These are phyloP conservation scores for Iphiclides podalirius DNA, from an alignment of 2,888 invertebrate genomes.

Conservation along the genomic window DNA sequence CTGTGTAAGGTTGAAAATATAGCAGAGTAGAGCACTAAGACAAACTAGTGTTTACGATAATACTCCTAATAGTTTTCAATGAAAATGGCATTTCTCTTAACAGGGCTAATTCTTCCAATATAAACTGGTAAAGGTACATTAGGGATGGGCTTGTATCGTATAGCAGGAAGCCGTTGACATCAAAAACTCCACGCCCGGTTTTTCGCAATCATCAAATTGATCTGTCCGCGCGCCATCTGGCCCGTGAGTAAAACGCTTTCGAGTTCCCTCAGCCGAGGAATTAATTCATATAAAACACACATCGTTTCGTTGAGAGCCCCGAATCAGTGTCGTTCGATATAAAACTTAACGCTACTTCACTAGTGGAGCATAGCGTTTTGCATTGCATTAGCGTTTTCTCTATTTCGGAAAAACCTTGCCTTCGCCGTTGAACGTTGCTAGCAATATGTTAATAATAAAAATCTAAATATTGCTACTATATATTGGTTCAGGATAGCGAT, in stretches of 20 bases:
- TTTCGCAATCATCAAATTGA: slow-evolving; percentile 80
- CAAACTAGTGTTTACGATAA: too few species aligned
- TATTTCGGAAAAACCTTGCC: not conserved
- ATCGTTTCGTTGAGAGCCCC: slow-evolving; percentile 44
- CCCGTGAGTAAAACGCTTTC: slow-evolving; percentile 76
- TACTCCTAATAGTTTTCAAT: too few species aligned
- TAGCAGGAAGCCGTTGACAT: slow-evolving; percentile 50
- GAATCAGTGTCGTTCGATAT: slow-evolving; percentile 37
- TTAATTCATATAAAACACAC: slow-evolving; percentile 78
- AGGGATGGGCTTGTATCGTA: slow-evolving; percentile 34
- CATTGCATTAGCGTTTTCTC: not conserved
- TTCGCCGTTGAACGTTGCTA: too few species aligned
- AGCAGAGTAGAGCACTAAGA: too few species aligned
- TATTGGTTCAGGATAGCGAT: too few species aligned
- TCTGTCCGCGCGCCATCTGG: slow-evolving; percentile 77
- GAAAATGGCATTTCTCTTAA: too few species aligned
- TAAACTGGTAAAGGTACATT: too few species aligned
- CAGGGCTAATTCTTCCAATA: too few species aligned
- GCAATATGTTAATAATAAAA: too few species aligned
- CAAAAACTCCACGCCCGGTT: slow-evolving; percentile 65
- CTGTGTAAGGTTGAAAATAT: too few species aligned
- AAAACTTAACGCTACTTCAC: slow-evolving; percentile 25
- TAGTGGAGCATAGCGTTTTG: slow-evolving; percentile 3
- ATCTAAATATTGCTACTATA: too few species aligned
- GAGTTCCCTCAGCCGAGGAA: slow-evolving; percentile 69